Percentiles rank a stretch among this genome's conserved stretches.
These are phyloP conservation scores for Crypturellus tataupa DNA, from an alignment of 2,797 vertebrate species.

Conservation along the genomic window DNA sequence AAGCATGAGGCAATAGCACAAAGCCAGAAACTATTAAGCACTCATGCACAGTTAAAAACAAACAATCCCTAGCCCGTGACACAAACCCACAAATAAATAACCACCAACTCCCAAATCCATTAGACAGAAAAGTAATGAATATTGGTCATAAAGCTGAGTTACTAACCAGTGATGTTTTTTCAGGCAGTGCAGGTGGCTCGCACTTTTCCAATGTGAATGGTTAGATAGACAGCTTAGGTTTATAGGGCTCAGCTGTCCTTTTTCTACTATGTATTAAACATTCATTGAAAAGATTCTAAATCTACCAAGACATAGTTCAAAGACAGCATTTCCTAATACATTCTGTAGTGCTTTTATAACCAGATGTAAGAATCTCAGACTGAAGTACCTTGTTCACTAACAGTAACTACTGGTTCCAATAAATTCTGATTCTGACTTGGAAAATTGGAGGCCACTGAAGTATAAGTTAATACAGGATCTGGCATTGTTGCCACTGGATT, in stretches of 20 bases:
- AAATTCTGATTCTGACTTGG: slow-evolving; percentile 80
- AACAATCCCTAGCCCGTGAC: not conserved
- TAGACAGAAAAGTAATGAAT: not conserved
- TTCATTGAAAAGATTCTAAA: not conserved
- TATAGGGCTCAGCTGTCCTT: not conserved
- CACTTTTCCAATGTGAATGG: not conserved
- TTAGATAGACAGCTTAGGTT: not conserved
- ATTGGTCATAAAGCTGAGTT: not conserved
- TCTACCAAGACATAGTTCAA: not conserved
- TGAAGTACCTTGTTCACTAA: slow-evolving; percentile 78
- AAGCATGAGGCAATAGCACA: not conserved
- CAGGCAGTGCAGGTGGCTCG: not conserved
- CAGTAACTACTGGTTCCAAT: slow-evolving; percentile 82
- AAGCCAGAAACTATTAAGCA: not conserved
- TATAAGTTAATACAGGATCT: slow-evolving; percentile 73
- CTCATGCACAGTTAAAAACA: not conserved
- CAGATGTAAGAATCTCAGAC: not conserved
- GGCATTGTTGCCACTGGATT: slow-evolving; percentile 56
- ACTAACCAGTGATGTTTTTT: not conserved
- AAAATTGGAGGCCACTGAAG: slow-evolving; percentile 76
- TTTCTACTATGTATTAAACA: not conserved
- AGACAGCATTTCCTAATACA: not conserved
- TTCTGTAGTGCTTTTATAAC: not conserved
- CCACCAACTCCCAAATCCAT: not conserved
- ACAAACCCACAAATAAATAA: no score